Evolutionary conservation across 2,888 invertebrate species (phyloP).

Genomic region (Tuberolachnus salignus): DNA sequence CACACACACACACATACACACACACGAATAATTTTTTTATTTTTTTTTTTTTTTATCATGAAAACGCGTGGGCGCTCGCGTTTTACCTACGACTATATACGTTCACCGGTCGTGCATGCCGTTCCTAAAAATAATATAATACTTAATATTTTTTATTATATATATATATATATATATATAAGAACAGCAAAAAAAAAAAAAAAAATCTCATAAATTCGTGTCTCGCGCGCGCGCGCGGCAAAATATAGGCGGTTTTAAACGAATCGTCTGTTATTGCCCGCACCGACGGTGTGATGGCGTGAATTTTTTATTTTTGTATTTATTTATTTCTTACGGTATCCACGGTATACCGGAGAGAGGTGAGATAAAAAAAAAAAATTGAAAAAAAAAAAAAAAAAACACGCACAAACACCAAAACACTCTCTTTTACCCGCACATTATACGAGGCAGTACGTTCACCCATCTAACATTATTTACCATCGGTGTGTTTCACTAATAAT

Average conservation of each 20-base stretch:
- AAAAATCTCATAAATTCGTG: conserved; percentile 48
- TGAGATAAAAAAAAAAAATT: conserved; percentile 8
- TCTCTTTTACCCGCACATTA: not conserved
- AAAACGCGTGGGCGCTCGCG: conserved; percentile 41
- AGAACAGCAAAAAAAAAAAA: conserved; percentile 9
- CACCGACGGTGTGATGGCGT: not conserved
- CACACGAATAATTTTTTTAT: too few relatives aligned
- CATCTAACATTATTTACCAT: conserved; percentile 12
- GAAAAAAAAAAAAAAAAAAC: too few relatives aligned
- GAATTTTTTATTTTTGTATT: conserved; percentile 3
- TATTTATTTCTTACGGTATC: too few relatives aligned
- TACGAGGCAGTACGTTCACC: conserved; percentile 44
- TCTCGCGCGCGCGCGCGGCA: too few relatives aligned
- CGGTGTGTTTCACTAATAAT: not conserved
- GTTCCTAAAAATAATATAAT: conserved; percentile 37
- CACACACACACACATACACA: conserved; percentile 5
- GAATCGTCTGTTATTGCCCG: not conserved
- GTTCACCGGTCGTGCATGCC: conserved; percentile 29
- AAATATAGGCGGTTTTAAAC: conserved; percentile 20
- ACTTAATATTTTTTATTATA: not conserved
- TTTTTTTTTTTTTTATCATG: not conserved
- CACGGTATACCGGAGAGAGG: not conserved
- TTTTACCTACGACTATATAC: conserved; percentile 18
- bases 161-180: too few relatives aligned
- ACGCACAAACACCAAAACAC: not conserved